Base-by-base conservation (phyloP, 2,113 vertebrate genomes). In the Arothron firmamentum region DNA sequence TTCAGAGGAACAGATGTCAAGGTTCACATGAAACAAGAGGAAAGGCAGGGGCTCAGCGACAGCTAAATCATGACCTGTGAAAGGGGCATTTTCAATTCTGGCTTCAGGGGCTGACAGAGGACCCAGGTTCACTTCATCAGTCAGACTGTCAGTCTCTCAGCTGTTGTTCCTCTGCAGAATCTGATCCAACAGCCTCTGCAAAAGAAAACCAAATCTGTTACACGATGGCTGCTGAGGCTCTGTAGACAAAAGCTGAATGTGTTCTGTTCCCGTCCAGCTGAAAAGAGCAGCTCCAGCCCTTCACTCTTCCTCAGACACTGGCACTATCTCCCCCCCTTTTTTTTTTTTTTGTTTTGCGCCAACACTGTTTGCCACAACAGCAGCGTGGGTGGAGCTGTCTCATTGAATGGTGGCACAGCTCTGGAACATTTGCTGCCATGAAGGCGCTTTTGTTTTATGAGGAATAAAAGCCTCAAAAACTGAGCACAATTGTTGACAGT, bases 161-260 rank as follows among this genome's bases (percentile, higher is more conserved):
- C 91, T 90, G 0, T 79, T 92, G 41, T 84, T 92, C 80, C 93
- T 91, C 51, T 93, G 93, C 18, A 96, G 93, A 78, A 96, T 88
- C 80, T 93, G 93, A 83, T 94, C 74, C 80, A 83, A 41, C 54
- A 82, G 69, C 70, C 72, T 84, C 83, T 87, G 75, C 12, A 70
- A 78, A 45, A 62, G 45, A 62, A 49, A 57, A 67, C 12, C 50
- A 51, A 52, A 54, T 5, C 20, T 15, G 43, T 14, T 14, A 43
- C 28, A 61, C 17, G 13, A 50, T 42, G 42, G 15, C 23, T 9
- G 52, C 16, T 1, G 1, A 1, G 16, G 43, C 13, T 45, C 43
- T 17, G 34, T 38, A 1, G 15, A 45, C 43, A 45, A 17, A 45
- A 45, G 43, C 43, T 45, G 43, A 17, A 45, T 7, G 16, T 43